phyloP scores from a whole-genome alignment of 2,888 invertebrate species.

The Netelia fuscicornis region DNA sequence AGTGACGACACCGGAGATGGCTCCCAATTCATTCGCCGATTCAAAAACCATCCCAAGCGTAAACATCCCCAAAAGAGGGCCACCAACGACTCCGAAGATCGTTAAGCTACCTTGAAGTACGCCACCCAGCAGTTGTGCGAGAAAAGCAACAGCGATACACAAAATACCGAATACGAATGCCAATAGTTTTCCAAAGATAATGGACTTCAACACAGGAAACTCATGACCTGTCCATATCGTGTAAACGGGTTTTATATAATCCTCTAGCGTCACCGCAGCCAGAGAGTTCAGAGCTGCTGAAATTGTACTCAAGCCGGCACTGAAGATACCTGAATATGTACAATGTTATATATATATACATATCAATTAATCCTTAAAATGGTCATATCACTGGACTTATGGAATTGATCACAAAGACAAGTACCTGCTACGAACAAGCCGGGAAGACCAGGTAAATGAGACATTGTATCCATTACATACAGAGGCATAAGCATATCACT shows the following conservation, averaged over 20 bases:
- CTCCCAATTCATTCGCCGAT: constrained; percentile 90
- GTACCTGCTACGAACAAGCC: constrained; percentile 94
- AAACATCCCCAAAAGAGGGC: constrained; percentile 94
- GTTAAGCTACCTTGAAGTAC: constrained; percentile 95
- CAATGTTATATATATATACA: too few relatives aligned
- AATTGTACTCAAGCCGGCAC: constrained; percentile 95
- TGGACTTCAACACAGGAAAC: constrained; percentile 71
- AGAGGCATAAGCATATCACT: constrained; percentile 93
- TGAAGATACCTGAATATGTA: constrained; percentile 89
- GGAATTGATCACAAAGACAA: neutral
- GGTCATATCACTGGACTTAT: too few relatives aligned
- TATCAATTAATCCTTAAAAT: too few relatives aligned
- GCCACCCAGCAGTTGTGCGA: constrained; percentile 93
- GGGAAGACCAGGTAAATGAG: constrained; percentile 90
- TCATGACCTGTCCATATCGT: constrained; percentile 71
- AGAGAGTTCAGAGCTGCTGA: constrained; percentile 96
- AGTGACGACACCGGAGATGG: constrained; percentile 87
- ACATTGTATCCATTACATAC: constrained; percentile 92
- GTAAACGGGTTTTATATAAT: constrained; percentile 89
- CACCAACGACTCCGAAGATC: constrained; percentile 95
- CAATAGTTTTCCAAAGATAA: constrained; percentile 86
- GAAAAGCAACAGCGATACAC: constrained; percentile 93
- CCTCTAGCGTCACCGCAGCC: constrained; percentile 95
- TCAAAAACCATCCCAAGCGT: constrained; percentile 94
- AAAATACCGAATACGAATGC: constrained; percentile 91